Conservation (phyloP, 35 echinoderm and acorn worm species). For the Apostichopus parvimensis region DNA sequence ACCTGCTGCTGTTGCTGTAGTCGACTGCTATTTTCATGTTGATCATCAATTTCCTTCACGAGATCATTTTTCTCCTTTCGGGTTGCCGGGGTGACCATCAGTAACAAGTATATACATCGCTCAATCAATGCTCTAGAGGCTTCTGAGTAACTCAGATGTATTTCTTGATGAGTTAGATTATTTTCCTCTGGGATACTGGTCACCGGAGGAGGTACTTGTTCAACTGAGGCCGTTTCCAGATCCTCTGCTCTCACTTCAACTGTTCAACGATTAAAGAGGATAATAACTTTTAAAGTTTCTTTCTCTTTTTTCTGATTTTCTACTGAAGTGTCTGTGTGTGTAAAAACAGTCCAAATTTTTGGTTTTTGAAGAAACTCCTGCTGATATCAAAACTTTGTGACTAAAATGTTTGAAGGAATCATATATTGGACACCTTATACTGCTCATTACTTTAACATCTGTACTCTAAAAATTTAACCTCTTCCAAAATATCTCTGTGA, state of each 20-base stretch:
- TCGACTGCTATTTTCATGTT: background rate
- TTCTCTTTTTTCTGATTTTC: too few species aligned
- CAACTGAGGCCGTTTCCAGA: background rate
- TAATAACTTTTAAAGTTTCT: too few species aligned
- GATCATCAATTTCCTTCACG: background rate
- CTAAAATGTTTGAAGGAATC: too few species aligned
- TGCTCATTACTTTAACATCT: too few species aligned
- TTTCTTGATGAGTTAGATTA: background rate
- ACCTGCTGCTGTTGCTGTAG: background rate
- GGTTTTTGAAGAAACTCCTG: too few species aligned
- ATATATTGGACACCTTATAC: too few species aligned
- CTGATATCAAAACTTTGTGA: too few species aligned
- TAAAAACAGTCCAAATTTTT: too few species aligned
- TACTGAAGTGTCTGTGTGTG: too few species aligned
- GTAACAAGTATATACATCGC: conserved; percentile 80
- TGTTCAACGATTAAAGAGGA: background rate
- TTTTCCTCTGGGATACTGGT: background rate
- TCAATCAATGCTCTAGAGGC: conserved; percentile 91
- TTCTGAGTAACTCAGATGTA: conserved; percentile 74
- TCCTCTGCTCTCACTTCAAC: conserved; percentile 52
- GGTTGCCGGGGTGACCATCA: conserved; percentile 67
- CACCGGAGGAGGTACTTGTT: background rate
- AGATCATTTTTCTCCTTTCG: background rate
- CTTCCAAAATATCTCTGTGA: too few species aligned
- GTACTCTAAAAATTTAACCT: too few species aligned